Evolutionary conservation across 2,888 invertebrate genomes (phyloP).

Genomic region (Eucera pruinosa): DNA sequence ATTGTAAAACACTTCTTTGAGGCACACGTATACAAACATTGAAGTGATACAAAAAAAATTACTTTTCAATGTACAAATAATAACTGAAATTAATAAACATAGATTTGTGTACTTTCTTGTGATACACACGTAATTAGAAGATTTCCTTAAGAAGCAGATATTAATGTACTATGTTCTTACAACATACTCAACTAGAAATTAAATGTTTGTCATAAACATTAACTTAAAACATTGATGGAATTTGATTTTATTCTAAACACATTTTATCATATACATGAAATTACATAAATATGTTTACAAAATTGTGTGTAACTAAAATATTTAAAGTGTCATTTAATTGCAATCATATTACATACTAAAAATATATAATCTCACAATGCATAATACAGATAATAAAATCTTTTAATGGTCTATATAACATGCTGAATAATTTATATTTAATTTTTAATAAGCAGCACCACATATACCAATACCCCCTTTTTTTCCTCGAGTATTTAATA

Average conservation of each 20-base stretch:
- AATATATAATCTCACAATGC: constrained; percentile 25
- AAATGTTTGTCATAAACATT: constrained; percentile 9
- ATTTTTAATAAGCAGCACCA: constrained; percentile 43
- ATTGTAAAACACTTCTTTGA: constrained; percentile 62
- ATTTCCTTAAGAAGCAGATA: constrained; percentile 66
- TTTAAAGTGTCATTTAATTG: constrained; percentile 23
- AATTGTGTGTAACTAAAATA: constrained; percentile 11
- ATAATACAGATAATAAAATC: constrained; percentile 29
- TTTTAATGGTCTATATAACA: constrained; percentile 28
- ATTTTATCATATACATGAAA: constrained; percentile 48
- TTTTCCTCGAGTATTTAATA: constrained; percentile 43
- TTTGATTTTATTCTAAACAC: constrained; percentile 29
- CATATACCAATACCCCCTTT: constrained; percentile 59
- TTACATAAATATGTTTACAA: constrained; percentile 28
- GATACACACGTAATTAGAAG: constrained; percentile 45
- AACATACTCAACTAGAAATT: background rate
- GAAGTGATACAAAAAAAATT: constrained; percentile 5
- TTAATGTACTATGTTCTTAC: constrained; percentile 24
- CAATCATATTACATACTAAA: constrained; percentile 19
- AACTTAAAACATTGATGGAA: constrained; percentile 7
- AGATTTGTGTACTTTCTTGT: too few species aligned
- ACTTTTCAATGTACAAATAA: constrained; percentile 10
- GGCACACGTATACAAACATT: constrained; percentile 65
- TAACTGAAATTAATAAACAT: too few species aligned
- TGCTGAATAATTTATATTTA: constrained; percentile 42